A percentile compares a stretch with the other conserved stretches of the same genome.
Evolutionary conservation across 1,140 invertebrate genomes (phyloP).

Genomic region (Brachionus sp.): DNA sequence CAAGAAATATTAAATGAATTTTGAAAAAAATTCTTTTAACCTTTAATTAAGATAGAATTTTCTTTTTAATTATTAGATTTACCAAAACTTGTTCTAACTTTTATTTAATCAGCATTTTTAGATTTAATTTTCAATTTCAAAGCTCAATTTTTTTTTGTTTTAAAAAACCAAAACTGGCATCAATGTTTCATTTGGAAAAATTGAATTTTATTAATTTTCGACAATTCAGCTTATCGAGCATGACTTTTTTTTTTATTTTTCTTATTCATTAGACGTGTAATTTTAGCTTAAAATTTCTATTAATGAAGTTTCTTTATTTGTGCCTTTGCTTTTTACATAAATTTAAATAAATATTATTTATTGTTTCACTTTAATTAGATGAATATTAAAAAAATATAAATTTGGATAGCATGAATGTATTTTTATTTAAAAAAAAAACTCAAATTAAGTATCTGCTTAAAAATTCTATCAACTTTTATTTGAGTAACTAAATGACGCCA

Average conservation of each 20-base stretch:
- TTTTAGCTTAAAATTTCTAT: too few relatives aligned
- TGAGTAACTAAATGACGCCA: background rate
- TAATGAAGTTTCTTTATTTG: background rate
- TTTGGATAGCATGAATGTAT: background rate
- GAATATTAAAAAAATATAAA: background rate
- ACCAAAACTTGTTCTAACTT: background rate
- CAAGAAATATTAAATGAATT: background rate
- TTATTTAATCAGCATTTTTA: background rate
- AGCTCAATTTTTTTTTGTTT: too few relatives aligned
- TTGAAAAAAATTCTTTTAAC: background rate
- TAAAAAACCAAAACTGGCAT: too few relatives aligned
- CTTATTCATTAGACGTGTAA: too few relatives aligned
- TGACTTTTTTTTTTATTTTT: too few relatives aligned
- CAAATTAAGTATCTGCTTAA: background rate
- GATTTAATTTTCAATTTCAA: too few relatives aligned
- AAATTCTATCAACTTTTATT: background rate
- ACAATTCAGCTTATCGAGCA: too few relatives aligned
- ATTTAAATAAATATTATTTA: background rate
- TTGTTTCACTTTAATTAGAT: background rate
- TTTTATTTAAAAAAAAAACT: background rate
- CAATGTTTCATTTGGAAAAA: too few relatives aligned
- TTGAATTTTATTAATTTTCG: too few relatives aligned
- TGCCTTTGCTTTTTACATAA: background rate
- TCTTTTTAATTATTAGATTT: background rate
- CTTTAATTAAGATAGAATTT: background rate